Evolutionary conservation across 2,888 invertebrate genomes (phyloP).

Genomic region (Calameuta filiformis): DNA sequence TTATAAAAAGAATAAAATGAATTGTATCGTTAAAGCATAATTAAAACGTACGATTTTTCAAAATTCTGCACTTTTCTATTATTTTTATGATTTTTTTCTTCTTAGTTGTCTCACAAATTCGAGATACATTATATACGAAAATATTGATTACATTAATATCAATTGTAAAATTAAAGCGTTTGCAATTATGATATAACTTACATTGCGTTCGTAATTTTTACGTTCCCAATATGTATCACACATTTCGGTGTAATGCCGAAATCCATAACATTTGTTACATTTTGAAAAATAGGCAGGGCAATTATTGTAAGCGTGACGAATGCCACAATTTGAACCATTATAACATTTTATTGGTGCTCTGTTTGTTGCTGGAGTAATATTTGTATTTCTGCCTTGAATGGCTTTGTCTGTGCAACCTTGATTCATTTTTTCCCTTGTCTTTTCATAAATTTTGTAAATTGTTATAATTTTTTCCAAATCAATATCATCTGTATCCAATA

Average conservation of each 20-base stretch:
- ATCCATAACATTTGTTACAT: conserved; percentile 29
- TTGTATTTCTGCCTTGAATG: conserved; percentile 15
- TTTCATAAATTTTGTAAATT: conserved; percentile 20
- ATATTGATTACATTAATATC: not conserved
- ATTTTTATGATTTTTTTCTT: too few species aligned
- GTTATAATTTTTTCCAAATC: conserved; percentile 17
- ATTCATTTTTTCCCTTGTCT: not conserved
- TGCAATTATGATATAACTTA: too few species aligned
- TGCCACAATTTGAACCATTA: conserved; percentile 27
- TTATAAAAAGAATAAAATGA: not conserved
- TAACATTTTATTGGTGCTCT: not conserved
- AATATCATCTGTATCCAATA: conserved; percentile 14
- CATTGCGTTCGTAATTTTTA: not conserved
- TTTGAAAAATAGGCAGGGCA: conserved; percentile 35
- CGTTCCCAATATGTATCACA: not conserved
- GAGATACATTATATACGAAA: not conserved
- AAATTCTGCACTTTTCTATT: too few species aligned
- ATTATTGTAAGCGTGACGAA: conserved; percentile 18
- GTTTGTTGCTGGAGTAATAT: conserved; percentile 13
- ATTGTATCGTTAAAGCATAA: not conserved
- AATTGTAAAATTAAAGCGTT: not conserved
- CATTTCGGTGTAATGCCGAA: conserved; percentile 23
- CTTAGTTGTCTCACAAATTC: too few species aligned
- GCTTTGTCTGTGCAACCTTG: not conserved
- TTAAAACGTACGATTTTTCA: too few species aligned